A percentile compares a stretch with the other conserved stretches of the same genome.
Evolutionary conservation across 2,888 invertebrate species (phyloP).

Genomic region (Alviniconcha strummeri): DNA sequence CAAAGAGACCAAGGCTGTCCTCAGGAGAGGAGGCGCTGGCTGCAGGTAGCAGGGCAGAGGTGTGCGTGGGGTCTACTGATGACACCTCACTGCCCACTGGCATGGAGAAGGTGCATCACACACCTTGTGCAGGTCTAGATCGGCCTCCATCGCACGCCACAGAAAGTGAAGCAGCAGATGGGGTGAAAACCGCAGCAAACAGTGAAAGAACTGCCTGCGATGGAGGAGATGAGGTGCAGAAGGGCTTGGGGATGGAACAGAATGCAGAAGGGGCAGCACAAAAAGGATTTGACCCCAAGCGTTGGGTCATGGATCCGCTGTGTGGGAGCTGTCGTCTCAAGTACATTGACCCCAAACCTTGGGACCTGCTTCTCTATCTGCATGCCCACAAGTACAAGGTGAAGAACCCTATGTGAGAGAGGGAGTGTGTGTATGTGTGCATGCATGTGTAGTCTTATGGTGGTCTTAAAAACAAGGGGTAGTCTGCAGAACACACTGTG

Average conservation of each 20-base stretch:
- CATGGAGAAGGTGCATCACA: too few relatives aligned
- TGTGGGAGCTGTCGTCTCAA: constrained; percentile 95
- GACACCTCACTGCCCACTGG: too few relatives aligned
- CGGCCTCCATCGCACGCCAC: too few relatives aligned
- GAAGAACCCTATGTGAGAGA: not conserved
- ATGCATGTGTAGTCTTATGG: too few relatives aligned
- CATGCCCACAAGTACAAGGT: constrained; percentile 80
- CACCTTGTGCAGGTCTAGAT: too few relatives aligned
- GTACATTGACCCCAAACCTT: constrained; percentile 92
- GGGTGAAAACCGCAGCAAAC: too few relatives aligned
- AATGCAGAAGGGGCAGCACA: not conserved
- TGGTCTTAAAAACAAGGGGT: too few relatives aligned
- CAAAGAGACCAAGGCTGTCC: constrained; percentile 9
- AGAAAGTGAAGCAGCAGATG: too few relatives aligned
- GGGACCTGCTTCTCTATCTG: constrained; percentile 95
- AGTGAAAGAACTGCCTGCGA: too few relatives aligned
- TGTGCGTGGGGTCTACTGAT: too few relatives aligned
- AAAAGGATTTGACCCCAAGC: constrained; percentile 49
- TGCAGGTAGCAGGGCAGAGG: not conserved
- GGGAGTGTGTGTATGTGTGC: too few relatives aligned
- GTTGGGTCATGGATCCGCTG: constrained; percentile 82
- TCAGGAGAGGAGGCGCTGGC: not conserved
- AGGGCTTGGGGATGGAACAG: not conserved
- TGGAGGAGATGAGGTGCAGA: constrained; percentile 34
- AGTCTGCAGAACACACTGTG: too few relatives aligned